Conservation (phyloP, 1,140 invertebrate genomes). For the Drosophila varians region DNA sequence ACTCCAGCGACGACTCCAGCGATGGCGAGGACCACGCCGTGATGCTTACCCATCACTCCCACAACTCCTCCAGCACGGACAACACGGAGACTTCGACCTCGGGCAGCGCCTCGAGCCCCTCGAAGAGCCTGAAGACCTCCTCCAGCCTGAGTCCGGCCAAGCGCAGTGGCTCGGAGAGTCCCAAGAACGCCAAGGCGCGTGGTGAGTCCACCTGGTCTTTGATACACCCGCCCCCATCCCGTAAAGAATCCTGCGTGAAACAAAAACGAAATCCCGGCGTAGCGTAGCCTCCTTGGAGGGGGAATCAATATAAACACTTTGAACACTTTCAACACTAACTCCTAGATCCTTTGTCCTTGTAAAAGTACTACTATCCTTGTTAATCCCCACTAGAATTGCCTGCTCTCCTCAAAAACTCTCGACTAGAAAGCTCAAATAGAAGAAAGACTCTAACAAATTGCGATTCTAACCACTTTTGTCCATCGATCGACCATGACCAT, state of each 20-base stretch:
- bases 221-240: too few species aligned
- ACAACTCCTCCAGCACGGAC: constrained; percentile 84
- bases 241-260: neutral
- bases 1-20: constrained; percentile 97
- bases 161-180: constrained; percentile 91
- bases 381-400: neutral
- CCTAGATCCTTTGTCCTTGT: too few species aligned
- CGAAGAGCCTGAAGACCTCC: constrained; percentile 92
- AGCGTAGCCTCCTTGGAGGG: neutral
- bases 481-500: constrained; percentile 30
- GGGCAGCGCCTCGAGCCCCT: constrained; percentile 90
- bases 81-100: constrained; percentile 85
- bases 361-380: too few species aligned
- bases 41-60: constrained; percentile 84
- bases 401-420: neutral
- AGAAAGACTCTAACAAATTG: constrained; percentile 36
- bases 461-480: constrained; percentile 40
- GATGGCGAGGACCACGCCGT: constrained; percentile 91
- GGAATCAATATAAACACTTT: too few species aligned
- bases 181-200: constrained; percentile 79
- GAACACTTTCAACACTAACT: too few species aligned
- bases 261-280: neutral
- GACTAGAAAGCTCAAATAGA: neutral
- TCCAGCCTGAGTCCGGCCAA: constrained; percentile 93
- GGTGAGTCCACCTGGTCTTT: constrained; percentile 50